Evolutionary conservation across 2,888 invertebrate genomes (phyloP).

Genomic region (Coleophora deauratella): DNA sequence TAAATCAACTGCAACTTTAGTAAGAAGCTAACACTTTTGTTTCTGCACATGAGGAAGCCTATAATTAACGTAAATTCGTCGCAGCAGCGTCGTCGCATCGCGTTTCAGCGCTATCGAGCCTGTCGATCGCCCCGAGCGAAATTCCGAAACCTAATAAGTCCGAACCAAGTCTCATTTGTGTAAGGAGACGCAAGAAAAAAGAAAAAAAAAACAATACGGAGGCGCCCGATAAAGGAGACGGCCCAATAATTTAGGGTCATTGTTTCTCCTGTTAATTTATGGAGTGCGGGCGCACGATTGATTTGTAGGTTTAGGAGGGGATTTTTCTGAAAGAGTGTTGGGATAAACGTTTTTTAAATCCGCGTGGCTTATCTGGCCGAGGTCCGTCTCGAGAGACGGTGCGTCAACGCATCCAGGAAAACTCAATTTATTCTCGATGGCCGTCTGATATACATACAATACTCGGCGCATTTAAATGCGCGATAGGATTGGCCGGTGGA

Average conservation of each 20-base stretch:
- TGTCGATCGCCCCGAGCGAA: constrained; percentile 57
- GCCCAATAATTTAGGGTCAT: constrained; percentile 72
- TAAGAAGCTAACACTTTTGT: constrained; percentile 46
- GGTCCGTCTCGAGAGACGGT: constrained; percentile 22
- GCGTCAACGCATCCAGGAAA: constrained; percentile 41
- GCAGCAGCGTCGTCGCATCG: constrained; percentile 23
- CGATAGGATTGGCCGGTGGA: constrained; percentile 62
- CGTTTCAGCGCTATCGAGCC: constrained; percentile 45
- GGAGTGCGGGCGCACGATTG: constrained; percentile 68
- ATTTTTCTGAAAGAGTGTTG: constrained; percentile 43
- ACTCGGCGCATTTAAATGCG: constrained; percentile 57
- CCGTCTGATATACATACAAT: constrained; percentile 70
- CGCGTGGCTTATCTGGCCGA: constrained; percentile 21
- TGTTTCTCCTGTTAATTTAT: constrained; percentile 70
- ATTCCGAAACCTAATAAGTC: constrained; percentile 70
- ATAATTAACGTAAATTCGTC: constrained; percentile 49
- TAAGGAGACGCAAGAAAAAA: constrained; percentile 57
- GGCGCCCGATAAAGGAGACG: constrained; percentile 58
- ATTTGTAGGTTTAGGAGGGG: constrained; percentile 64
- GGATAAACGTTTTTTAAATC: constrained; percentile 52
- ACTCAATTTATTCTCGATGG: constrained; percentile 60
- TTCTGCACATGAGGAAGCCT: constrained; percentile 42
- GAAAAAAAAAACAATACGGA: constrained; percentile 43
- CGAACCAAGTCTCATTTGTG: constrained; percentile 67
- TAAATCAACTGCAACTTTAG: constrained; percentile 12